These are phyloP conservation scores for Trinectes maculatus DNA, from an alignment of 2,113 vertebrate species.

Conservation along the genomic window DNA sequence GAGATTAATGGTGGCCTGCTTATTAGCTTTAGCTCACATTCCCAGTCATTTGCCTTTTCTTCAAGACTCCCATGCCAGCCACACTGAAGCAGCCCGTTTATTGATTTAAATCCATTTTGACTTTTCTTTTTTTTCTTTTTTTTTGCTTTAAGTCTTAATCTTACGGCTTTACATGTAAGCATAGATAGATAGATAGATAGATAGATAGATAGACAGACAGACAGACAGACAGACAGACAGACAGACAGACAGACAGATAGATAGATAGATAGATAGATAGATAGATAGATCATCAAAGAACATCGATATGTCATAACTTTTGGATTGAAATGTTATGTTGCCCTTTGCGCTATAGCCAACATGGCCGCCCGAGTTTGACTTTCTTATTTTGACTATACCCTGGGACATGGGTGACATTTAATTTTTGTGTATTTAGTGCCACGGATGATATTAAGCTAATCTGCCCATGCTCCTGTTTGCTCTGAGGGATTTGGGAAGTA, in stretches of 20 bases:
- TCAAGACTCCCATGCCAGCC: conserved; percentile 83
- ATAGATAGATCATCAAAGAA: conserved; percentile 15
- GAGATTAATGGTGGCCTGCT: conserved; percentile 91
- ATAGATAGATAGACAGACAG: conserved; percentile 16
- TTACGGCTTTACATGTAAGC: conserved; percentile 12
- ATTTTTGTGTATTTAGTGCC: conserved; percentile 67
- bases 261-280: conserved; percentile 19
- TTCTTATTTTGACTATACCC: conserved; percentile 57
- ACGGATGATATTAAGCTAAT: conserved; percentile 77
- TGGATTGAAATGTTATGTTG: conserved; percentile 21
- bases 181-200: conserved; percentile 4
- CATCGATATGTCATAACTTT: conserved; percentile 17
- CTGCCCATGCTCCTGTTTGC: conserved; percentile 70
- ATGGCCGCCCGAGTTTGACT: conserved; percentile 46
- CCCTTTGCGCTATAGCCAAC: conserved; percentile 16
- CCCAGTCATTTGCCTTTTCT: conserved; percentile 84
- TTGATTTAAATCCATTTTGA: conserved; percentile 82
- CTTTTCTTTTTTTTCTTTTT: conserved; percentile 40
- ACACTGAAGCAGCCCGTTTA: conserved; percentile 70
- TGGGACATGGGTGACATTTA: conserved; percentile 71
- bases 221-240: conserved; percentile 12
- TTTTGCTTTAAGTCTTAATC: conserved; percentile 30
- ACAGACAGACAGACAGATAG: conserved; percentile 28
- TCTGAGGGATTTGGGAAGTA: conserved; percentile 73
- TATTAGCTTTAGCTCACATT: conserved; percentile 88